Evolutionary conservation across 2,888 invertebrate species (phyloP).

Genomic region (Argynnis bischoffii): DNA sequence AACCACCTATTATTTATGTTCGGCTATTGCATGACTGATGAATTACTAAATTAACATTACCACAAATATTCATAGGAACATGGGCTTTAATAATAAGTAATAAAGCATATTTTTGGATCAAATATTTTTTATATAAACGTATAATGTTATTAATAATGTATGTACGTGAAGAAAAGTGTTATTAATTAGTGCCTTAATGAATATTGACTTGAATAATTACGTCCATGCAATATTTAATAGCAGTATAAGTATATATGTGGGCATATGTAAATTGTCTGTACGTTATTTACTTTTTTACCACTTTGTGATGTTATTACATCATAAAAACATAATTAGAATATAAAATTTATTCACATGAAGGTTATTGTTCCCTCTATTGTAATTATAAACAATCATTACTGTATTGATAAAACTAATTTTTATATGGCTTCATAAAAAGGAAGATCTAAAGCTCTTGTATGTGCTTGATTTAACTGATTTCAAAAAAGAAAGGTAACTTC

Average conservation of each 20-base stretch:
- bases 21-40: slow-evolving; percentile 62
- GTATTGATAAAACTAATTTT: too few species aligned
- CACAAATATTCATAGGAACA: slow-evolving; percentile 10
- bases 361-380: too few species aligned
- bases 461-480: too few species aligned
- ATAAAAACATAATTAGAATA: too few species aligned
- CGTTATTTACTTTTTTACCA: background rate
- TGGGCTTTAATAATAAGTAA: background rate
- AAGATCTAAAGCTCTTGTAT: too few species aligned
- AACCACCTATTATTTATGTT: slow-evolving; percentile 64
- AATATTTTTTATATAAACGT: background rate
- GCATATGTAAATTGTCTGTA: background rate
- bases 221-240: slow-evolving; percentile 25
- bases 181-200: slow-evolving; percentile 36
- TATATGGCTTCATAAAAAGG: too few species aligned
- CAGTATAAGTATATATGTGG: slow-evolving; percentile 8
- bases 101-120: background rate
- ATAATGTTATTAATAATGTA: slow-evolving; percentile 38
- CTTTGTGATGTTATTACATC: background rate
- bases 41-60: slow-evolving; percentile 49
- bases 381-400: too few species aligned
- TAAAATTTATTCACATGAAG: too few species aligned
- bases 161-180: slow-evolving; percentile 35
- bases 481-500: too few species aligned
- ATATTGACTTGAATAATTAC: slow-evolving; percentile 36